A percentile compares a stretch with the other conserved stretches of the same genome.
Conservation (phyloP, 2,797 vertebrate genomes). For the Nannoperca obscura region DNA sequence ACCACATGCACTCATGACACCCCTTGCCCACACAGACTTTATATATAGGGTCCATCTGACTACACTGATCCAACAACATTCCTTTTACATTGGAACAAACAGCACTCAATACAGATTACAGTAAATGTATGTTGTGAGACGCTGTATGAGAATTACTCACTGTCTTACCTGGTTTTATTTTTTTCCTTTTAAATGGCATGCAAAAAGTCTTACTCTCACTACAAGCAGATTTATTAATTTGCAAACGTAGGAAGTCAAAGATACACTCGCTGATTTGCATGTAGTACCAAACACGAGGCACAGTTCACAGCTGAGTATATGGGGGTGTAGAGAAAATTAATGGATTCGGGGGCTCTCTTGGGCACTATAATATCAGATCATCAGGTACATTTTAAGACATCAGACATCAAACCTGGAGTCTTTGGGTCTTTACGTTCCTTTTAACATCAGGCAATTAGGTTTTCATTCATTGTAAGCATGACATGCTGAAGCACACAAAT, state of each 20-base stretch:
- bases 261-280: neutral
- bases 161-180: neutral
- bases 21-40: conserved; percentile 53
- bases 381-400: neutral
- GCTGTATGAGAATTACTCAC: neutral
- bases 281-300: neutral
- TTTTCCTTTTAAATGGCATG: neutral
- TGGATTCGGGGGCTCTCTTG: neutral
- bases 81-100: conserved; percentile 35
- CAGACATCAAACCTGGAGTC: neutral
- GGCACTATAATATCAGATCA: neutral
- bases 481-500: neutral
- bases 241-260: neutral
- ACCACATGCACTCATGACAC: conserved; percentile 54
- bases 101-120: conserved; percentile 25
- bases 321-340: too few species aligned
- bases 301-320: neutral
- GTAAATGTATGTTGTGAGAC: conserved; percentile 17
- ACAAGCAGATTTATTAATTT: neutral
- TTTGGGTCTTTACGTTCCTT: neutral
- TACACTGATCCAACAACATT: conserved; percentile 19
- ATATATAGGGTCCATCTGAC: conserved; percentile 50
- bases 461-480: neutral
- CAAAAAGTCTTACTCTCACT: neutral
- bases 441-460: neutral